phyloP scores from a whole-genome alignment of 2,113 vertebrate genomes.

The Suncus etruscus region DNA sequence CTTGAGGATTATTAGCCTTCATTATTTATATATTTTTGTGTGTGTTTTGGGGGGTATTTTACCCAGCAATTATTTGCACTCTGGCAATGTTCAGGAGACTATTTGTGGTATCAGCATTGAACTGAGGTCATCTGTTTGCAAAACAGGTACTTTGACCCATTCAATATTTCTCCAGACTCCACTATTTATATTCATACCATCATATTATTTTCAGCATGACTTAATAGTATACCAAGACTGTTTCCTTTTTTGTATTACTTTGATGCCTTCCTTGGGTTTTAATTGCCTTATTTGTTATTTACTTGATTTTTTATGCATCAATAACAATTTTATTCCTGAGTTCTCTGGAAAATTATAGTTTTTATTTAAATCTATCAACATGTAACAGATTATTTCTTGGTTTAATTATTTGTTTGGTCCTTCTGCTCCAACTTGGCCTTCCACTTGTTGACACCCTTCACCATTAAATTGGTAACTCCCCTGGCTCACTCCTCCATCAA shows the following conservation, averaged over 20 bases:
- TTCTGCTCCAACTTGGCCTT: background rate
- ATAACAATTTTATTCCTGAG: constrained; percentile 51
- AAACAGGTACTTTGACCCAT: no score
- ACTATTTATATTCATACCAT: no score
- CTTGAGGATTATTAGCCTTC: background rate
- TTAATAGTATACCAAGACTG: background rate
- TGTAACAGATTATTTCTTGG: constrained; percentile 41
- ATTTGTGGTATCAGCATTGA: no score
- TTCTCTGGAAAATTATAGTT: constrained; percentile 62
- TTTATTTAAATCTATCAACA: constrained; percentile 64
- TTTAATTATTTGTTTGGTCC: constrained; percentile 46
- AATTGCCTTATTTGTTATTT: constrained; percentile 55
- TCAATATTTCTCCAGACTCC: no score
- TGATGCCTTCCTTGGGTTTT: constrained; percentile 9
- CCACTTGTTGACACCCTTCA: background rate
- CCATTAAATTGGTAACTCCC: background rate
- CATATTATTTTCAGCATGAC: constrained; percentile 59
- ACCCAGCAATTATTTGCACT: no score
- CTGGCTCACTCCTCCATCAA: background rate
- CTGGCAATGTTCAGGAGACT: no score
- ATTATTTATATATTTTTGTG: background rate
- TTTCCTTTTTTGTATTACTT: constrained; percentile 48
- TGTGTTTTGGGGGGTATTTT: no score
- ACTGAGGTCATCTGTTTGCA: no score
- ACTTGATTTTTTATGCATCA: constrained; percentile 46